Conservation (phyloP, 2,797 vertebrate species). For the Chrysocyon brachyurus region DNA sequence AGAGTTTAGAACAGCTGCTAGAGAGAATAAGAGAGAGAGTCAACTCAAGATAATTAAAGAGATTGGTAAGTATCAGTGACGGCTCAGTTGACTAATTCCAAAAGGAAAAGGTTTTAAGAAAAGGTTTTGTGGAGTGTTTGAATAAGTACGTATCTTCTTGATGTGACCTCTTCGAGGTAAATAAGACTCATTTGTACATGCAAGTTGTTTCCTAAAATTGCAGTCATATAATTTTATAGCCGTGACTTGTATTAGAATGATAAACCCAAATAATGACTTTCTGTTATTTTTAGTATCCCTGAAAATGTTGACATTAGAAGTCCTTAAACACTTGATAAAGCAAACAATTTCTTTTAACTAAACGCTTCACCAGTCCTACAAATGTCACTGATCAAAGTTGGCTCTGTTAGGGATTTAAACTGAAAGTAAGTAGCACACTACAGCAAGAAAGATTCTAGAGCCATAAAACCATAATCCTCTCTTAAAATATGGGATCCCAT, state of each 20-base stretch:
- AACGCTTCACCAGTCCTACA: not conserved
- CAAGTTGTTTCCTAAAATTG: not conserved
- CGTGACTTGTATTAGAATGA: not conserved
- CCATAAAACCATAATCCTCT: not conserved
- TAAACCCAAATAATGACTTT: not conserved
- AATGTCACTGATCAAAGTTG: slow-evolving; percentile 45
- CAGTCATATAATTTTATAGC: not conserved
- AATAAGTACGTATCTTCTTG: not conserved
- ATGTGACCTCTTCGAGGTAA: not conserved
- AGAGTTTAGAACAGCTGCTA: not conserved
- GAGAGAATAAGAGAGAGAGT: not conserved
- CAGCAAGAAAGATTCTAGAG: not conserved
- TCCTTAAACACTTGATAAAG: slow-evolving; percentile 22
- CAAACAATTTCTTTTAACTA: slow-evolving; percentile 44
- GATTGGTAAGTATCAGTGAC: not conserved
- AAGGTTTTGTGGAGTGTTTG: not conserved
- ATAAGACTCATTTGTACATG: not conserved
- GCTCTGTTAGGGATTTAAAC: not conserved
- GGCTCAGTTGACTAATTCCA: not conserved
- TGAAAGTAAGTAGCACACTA: not conserved
- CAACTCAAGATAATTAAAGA: not conserved
- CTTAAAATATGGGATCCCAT: not conserved
- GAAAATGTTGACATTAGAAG: slow-evolving; percentile 35
- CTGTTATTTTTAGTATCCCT: not conserved
- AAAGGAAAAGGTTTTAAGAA: not conserved